Conservation (phyloP, 2,797 vertebrate species). For the Platyrinchus mystaceus region DNA sequence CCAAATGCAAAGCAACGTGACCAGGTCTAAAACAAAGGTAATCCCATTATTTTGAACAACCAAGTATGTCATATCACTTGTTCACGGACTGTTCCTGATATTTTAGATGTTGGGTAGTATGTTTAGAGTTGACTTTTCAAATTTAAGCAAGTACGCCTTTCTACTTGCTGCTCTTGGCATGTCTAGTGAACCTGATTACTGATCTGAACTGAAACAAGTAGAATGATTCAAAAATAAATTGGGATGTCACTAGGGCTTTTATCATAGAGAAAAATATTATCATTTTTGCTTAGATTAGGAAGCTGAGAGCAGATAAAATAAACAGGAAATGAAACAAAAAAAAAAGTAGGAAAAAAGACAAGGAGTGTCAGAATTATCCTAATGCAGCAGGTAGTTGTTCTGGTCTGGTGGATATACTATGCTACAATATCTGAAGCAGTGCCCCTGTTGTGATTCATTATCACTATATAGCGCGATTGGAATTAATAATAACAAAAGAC, state of each 20-base stretch:
- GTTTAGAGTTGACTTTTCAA: not conserved
- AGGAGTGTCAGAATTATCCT: not conserved
- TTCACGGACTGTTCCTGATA: not conserved
- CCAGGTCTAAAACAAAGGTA: not conserved
- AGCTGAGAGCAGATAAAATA: conserved; percentile 33
- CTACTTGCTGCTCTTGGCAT: not conserved
- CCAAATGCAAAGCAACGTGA: not conserved
- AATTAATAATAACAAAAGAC: conserved; percentile 38
- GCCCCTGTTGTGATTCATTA: conserved; percentile 29
- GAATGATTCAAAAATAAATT: conserved; percentile 24
- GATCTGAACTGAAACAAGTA: conserved; percentile 13
- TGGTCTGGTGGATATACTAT: conserved; percentile 3
- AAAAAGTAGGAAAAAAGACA: not conserved
- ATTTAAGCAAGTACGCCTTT: not conserved
- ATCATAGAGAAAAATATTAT: conserved; percentile 34
- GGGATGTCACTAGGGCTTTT: not conserved
- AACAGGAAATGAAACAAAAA: not conserved
- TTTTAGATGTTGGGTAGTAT: not conserved
- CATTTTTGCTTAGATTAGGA: conserved; percentile 13
- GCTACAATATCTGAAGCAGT: conserved; percentile 6
- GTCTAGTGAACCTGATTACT: not conserved
- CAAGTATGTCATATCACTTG: not conserved
- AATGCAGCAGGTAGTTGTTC: conserved; percentile 41
- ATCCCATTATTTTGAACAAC: not conserved
- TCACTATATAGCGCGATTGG: not conserved